phyloP scores from a whole-genome alignment of 2,797 vertebrate species.

The Phyllotis vaccarum region DNA sequence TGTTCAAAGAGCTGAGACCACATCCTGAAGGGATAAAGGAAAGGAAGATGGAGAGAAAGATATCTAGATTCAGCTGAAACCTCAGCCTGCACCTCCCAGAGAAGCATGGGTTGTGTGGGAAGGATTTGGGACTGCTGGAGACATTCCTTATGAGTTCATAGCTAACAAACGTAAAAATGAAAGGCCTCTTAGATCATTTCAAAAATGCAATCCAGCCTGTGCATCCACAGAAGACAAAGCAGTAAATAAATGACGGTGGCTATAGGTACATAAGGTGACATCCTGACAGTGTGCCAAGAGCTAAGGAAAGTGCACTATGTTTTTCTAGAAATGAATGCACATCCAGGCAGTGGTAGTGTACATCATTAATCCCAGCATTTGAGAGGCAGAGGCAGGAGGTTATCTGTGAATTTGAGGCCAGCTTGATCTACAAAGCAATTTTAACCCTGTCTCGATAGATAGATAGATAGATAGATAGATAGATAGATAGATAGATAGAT shows the following conservation, averaged over 20 bases:
- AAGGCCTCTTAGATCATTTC: not conserved
- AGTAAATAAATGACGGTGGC: not conserved
- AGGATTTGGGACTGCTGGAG: no score
- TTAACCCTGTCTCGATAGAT: no score
- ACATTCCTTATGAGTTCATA: not conserved
- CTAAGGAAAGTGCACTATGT: accelerated
- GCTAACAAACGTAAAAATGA: not conserved
- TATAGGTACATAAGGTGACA: not conserved
- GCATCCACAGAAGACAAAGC: not conserved
- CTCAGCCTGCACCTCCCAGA: no score
- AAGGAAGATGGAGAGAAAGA: not conserved
- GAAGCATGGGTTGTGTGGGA: not conserved
- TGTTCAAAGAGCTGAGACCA: not conserved
- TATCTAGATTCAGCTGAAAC: not conserved
- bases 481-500: no score
- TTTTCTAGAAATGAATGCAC: not conserved
- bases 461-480: no score
- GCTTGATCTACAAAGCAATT: no score
- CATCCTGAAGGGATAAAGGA: not conserved
- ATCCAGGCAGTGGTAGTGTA: not conserved
- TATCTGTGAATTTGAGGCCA: no score
- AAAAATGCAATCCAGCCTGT: not conserved
- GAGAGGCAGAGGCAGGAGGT: no score
- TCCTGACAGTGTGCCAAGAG: not conserved
- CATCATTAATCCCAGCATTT: no score